A percentile compares a stretch with the other conserved stretches of the same genome.
phyloP scores from a whole-genome alignment of 2,113 vertebrate genomes.

The Acinonyx jubatus region DNA sequence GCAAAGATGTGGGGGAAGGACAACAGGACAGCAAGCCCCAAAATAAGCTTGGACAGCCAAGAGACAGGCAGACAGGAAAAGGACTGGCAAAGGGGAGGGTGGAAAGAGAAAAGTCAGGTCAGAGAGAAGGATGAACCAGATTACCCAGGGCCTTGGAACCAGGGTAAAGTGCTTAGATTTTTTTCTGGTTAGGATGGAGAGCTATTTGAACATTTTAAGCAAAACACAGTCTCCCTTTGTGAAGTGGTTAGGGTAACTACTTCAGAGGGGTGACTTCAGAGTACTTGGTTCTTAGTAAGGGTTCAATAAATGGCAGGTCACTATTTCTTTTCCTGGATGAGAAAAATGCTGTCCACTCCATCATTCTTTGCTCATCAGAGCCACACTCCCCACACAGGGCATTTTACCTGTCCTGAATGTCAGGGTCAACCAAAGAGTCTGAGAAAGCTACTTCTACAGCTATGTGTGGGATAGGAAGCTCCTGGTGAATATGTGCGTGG shows the following conservation, averaged over 20 bases:
- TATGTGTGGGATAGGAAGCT: neutral
- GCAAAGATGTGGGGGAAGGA: neutral
- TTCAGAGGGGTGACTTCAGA: neutral
- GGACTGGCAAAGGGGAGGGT: neutral
- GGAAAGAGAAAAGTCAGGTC: neutral
- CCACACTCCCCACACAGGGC: neutral
- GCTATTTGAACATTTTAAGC: neutral
- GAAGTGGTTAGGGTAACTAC: too few species aligned
- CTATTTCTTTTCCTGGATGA: neutral
- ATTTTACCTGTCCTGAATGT: neutral
- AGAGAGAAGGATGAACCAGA: neutral
- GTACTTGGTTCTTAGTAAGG: neutral
- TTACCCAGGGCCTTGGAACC: neutral
- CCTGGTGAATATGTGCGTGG: neutral
- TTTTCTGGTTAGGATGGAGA: neutral
- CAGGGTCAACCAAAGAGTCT: neutral
- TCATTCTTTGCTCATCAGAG: neutral
- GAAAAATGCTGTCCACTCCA: neutral
- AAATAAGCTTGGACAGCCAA: neutral
- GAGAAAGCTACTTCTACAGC: neutral
- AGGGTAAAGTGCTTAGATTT: neutral
- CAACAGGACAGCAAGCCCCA: neutral
- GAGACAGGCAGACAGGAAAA: neutral
- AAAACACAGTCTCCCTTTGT: neutral
- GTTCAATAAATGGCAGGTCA: neutral